Evolutionary conservation across 2,888 invertebrate species (phyloP), one percentile per base, ranked within the genome.

Genomic region (Maniola hyperantus): DNA sequence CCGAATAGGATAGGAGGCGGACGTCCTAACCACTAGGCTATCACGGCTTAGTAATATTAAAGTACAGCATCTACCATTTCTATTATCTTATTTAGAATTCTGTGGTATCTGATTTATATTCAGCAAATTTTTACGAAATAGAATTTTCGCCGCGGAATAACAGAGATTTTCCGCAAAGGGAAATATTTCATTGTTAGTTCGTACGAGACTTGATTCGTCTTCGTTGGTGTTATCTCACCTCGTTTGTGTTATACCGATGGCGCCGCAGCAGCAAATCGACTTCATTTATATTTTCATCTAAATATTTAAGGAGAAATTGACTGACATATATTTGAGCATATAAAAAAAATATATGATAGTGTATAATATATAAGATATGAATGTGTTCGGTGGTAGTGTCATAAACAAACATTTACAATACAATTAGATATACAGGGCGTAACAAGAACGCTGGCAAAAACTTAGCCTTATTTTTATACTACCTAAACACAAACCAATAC

Each of bases 151-250:
- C 44, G 33, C 33, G 26, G 39, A 42, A 42, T 20, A 20, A 42
- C 57, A 15, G 33, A 33, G 34, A 59, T 59, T 59, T 48, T 8
- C 33, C 34, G 15, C 54, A 33, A 36, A 33, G 33, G 63, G 48
- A 46, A 66, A 60, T 55, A 66, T 63, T 66, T 63, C 44, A 63
- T 68, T 66, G 59, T 63, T 51, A 68, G 59, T 63, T 48, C 57
- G 60, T 65, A 33, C 34, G 46, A 44, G 58, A 18, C 55, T 61
- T 61, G 57, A 54, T 54, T 64, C 44, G 36, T 59, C 61, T 67
- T 53, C 58, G 58, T 58, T 26, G 55, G n/a, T 60, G 62, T 65
- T 66, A 64, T 66, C 63, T 65, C 26, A 2, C 62, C 55, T 10
- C 55, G 51, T 61, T 68, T 57, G 66, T 44, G 44, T 63, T 63